Percentiles rank a stretch among this genome's conserved stretches.
Evolutionary conservation across 2,113 vertebrate species (phyloP).

Genomic region (Chiloscyllium plagiosum): DNA sequence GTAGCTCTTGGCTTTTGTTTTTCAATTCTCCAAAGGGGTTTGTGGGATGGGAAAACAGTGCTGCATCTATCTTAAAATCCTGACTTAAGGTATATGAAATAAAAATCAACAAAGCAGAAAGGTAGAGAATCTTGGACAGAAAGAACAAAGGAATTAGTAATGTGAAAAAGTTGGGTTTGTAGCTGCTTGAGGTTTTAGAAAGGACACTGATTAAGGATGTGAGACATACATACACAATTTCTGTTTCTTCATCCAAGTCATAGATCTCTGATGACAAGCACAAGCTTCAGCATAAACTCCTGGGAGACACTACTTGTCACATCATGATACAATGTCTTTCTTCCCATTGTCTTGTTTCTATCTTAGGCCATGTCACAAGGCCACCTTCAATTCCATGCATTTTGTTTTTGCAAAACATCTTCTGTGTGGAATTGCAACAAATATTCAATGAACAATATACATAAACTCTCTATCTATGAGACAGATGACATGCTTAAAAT

Average conservation of each 20-base stretch:
- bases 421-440: background rate
- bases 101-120: background rate
- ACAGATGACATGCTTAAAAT: background rate
- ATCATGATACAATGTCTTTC: background rate
- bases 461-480: background rate
- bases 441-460: background rate
- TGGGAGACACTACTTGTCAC: background rate
- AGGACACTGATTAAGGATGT: background rate
- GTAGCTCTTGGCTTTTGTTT: background rate
- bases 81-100: background rate
- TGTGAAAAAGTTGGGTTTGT: background rate
- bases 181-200: background rate
- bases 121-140: background rate
- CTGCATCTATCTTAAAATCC: background rate
- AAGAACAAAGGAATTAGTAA: background rate
- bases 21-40: no score
- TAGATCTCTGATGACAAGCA: background rate
- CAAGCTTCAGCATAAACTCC: background rate
- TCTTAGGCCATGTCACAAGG: background rate
- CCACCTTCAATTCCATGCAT: background rate
- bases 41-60: background rate
- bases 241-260: background rate
- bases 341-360: background rate
- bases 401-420: background rate
- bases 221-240: background rate